Conservation (phyloP, 2,113 vertebrate genomes). For the Oceanites oceanicus region DNA sequence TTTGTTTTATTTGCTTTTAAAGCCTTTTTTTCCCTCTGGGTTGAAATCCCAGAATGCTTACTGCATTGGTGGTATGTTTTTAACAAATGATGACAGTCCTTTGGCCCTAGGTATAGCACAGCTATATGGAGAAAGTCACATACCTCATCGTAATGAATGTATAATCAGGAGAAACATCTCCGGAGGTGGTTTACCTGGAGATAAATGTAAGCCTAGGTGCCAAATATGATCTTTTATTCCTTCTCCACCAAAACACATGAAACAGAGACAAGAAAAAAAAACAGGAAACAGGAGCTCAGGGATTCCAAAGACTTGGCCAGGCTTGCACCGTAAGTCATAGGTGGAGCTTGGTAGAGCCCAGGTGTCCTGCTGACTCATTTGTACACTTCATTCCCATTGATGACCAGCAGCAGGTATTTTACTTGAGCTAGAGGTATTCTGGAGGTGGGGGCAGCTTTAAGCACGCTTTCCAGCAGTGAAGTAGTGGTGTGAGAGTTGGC, state of each 20-base stretch:
- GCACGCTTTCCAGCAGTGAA: accelerated
- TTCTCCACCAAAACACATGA: background rate
- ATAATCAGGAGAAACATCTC: background rate
- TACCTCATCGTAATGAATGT: background rate
- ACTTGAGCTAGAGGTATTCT: background rate
- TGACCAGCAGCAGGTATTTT: background rate
- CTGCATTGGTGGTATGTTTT: background rate
- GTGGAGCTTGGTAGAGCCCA: background rate
- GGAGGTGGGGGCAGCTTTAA: background rate
- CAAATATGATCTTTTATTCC: background rate
- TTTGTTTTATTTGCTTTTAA: background rate
- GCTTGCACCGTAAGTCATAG: background rate
- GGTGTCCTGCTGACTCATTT: background rate
- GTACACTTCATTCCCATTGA: background rate
- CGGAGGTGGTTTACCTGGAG: background rate
- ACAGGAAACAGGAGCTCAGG: background rate
- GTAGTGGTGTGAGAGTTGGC: background rate
- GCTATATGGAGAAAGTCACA: background rate
- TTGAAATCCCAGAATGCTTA: background rate
- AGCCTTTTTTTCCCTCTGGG: background rate
- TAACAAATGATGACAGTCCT: background rate
- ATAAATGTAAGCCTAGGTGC: background rate
- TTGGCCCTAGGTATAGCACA: background rate
- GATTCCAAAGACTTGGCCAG: background rate
- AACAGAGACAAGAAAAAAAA: background rate